Evolutionary conservation across 2,797 vertebrate genomes (phyloP).

Genomic region (Xiphophorus birchmanni): DNA sequence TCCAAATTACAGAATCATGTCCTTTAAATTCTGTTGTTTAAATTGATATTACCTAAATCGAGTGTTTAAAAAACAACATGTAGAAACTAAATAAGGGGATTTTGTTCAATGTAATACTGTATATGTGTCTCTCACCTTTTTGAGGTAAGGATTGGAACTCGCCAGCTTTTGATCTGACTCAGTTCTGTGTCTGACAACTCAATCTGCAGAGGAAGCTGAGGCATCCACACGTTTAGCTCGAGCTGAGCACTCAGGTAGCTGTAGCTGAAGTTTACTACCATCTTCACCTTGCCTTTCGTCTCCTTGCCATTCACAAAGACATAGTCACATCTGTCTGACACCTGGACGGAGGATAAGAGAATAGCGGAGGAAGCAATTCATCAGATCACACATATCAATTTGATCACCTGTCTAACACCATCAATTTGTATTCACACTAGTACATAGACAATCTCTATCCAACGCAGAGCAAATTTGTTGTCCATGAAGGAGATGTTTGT

Average conservation of each 20-base stretch:
- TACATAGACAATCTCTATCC: conserved; percentile 47
- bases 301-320: conserved; percentile 95
- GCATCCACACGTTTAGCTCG: conserved; percentile 91
- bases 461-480: conserved; percentile 30
- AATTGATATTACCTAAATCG: conserved; percentile 27
- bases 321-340: conserved; percentile 93
- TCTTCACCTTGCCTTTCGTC: conserved; percentile 88
- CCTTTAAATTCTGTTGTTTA: conserved; percentile 55
- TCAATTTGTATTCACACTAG: conserved; percentile 22
- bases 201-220: conserved; percentile 90
- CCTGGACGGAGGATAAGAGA: conserved; percentile 75
- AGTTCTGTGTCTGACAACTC: conserved; percentile 93
- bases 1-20: conserved; percentile 60
- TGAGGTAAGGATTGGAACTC: conserved; percentile 87
- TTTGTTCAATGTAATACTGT: conserved; percentile 13
- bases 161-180: conserved; percentile 95
- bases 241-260: conserved; percentile 90
- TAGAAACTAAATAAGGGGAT: conserved; percentile 9
- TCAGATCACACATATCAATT: conserved; percentile 28
- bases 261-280: conserved; percentile 90
- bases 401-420: conserved; percentile 33
- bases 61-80: conserved; percentile 22
- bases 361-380: conserved; percentile 14
- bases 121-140: conserved; percentile 72
- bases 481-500: conserved; percentile 47